Evolutionary conservation across 64 coral and sea anemone genomes (phyloP).

Genomic region (Catalaphyllia jardinei): DNA sequence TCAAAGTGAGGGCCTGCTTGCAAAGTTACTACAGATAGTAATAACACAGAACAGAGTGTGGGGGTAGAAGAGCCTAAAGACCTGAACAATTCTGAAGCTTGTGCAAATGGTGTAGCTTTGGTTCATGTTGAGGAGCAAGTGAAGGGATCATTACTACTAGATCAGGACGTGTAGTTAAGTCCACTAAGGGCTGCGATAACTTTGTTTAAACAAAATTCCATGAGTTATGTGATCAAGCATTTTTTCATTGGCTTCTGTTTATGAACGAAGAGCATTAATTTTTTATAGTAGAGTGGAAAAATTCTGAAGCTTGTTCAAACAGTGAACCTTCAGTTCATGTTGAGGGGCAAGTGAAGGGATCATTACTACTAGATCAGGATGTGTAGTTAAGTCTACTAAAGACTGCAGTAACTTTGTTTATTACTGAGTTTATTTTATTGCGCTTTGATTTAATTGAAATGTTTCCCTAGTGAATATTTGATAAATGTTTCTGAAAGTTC

Average conservation of each 20-base stretch:
- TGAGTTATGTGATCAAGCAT: too few species aligned
- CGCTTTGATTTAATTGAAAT: background rate
- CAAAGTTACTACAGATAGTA: background rate
- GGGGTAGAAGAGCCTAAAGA: background rate
- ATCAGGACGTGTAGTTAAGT: slow-evolving; percentile 29
- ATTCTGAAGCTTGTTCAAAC: slow-evolving; percentile 7
- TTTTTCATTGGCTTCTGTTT: too few species aligned
- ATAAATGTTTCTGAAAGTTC: background rate
- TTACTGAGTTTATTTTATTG: background rate
- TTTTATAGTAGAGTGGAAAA: too few species aligned
- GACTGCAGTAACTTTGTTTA: slow-evolving; percentile 1
- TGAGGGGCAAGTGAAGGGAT: background rate
- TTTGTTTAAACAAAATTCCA: too few species aligned
- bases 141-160: slow-evolving; percentile 5
- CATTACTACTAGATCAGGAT: slow-evolving; percentile 26
- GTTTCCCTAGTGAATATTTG: too few species aligned
- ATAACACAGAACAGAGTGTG: too few species aligned
- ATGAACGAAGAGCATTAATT: too few species aligned
- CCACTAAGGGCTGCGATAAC: background rate
- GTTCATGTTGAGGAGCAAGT: background rate
- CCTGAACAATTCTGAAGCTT: background rate
- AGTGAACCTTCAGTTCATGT: background rate
- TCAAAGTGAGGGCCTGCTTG: slow-evolving; percentile 37
- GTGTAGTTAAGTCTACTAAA: slow-evolving; percentile 14
- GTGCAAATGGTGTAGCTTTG: background rate